These are phyloP conservation scores for Pseudochromis fuscus DNA, from an alignment of 2,797 vertebrate genomes.

Conservation along the genomic window DNA sequence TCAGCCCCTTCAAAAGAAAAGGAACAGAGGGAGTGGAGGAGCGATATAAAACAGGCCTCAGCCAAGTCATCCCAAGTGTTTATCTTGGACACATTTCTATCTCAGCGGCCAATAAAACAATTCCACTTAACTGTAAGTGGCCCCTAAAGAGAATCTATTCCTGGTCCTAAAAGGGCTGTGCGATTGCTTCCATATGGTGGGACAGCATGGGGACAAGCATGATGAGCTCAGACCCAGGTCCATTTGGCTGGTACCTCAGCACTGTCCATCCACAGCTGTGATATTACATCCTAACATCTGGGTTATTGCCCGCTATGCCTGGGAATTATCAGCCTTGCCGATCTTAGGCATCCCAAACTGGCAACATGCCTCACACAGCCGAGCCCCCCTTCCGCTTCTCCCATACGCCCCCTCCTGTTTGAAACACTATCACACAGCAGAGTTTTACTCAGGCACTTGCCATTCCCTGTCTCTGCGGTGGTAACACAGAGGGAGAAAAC, in stretches of 20 bases:
- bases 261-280: constrained; percentile 95
- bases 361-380: constrained; percentile 83
- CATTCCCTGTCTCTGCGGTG: constrained; percentile 79
- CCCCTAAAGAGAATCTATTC: constrained; percentile 95
- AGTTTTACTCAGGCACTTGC: constrained; percentile 80
- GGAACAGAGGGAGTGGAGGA: constrained; percentile 82
- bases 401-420: constrained; percentile 79
- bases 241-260: constrained; percentile 92
- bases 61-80: constrained; percentile 95
- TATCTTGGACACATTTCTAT: constrained; percentile 99
- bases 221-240: constrained; percentile 89
- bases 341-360: constrained; percentile 95
- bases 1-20: constrained; percentile 88
- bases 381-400: constrained; percentile 61
- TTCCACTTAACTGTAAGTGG: constrained; percentile 97
- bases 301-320: constrained; percentile 98
- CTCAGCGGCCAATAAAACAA: constrained; percentile 98
- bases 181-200: constrained; percentile 99
- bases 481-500: constrained; percentile 79
- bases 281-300: constrained; percentile 98
- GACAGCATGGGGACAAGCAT: constrained; percentile 96
- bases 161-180: constrained; percentile 95
- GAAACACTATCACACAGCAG: constrained; percentile 85
- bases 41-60: constrained; percentile 83
- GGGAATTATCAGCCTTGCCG: constrained; percentile 96